Evolutionary conservation across 2,113 vertebrate species (phyloP).

Genomic region (Pogona vitticeps): DNA sequence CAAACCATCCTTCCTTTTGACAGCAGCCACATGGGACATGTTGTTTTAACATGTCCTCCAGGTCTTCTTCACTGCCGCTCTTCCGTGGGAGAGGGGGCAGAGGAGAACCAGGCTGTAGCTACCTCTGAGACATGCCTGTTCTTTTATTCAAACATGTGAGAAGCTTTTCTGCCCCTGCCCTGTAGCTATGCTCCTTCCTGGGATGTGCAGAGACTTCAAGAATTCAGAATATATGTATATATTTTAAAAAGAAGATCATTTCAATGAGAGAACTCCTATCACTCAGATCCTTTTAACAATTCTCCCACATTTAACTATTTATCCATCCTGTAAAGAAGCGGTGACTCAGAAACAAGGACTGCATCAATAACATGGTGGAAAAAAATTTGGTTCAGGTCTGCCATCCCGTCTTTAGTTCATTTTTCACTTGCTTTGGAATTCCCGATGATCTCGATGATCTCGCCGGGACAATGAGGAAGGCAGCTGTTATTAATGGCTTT

Average conservation of each 20-base stretch:
- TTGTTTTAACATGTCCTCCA: conserved; percentile 7
- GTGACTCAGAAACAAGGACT: neutral
- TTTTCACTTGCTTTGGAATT: conserved; percentile 23
- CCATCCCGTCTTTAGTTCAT: conserved; percentile 20
- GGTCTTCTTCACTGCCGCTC: conserved; percentile 40
- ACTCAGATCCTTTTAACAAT: too few species aligned
- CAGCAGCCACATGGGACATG: neutral
- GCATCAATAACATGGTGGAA: neutral
- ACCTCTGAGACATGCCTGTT: conserved; percentile 33
- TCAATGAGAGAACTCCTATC: conserved; percentile 25
- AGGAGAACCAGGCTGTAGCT: conserved; percentile 2
- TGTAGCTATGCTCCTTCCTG: conserved; percentile 38
- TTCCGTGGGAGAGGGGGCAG: neutral
- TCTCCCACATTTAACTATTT: neutral
- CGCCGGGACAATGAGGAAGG: too few species aligned
- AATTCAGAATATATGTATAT: conserved; percentile 53
- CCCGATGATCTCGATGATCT: too few species aligned
- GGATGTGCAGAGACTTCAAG: conserved; percentile 13
- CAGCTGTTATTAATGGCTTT: too few species aligned
- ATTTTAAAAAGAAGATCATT: conserved; percentile 49
- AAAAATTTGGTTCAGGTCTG: neutral
- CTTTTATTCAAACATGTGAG: conserved; percentile 9
- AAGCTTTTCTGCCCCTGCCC: conserved; percentile 19
- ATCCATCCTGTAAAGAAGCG: neutral
- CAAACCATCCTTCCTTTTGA: conserved; percentile 29